These are phyloP conservation scores for Petrocephalus microphthalmus DNA, from an alignment of 2,113 vertebrate species.

Conservation along the genomic window DNA sequence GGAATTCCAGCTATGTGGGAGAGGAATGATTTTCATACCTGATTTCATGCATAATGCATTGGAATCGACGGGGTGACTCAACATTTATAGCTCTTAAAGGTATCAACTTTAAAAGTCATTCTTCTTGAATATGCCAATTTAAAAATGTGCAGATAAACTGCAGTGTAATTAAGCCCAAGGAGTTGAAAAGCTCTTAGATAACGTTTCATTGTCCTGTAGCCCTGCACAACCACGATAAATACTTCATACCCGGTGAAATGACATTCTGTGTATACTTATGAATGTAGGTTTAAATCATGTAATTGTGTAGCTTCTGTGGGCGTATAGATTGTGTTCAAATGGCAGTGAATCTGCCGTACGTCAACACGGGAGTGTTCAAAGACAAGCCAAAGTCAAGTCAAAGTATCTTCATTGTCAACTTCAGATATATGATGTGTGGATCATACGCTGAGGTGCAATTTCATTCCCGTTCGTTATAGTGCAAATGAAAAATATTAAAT, in stretches of 20 bases:
- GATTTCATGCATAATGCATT: conserved; percentile 16
- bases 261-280: neutral
- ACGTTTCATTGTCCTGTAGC: neutral
- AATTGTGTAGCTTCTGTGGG: neutral
- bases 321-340: neutral
- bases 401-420: neutral
- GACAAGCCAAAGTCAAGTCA: neutral
- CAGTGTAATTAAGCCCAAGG: neutral
- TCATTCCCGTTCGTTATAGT: neutral
- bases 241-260: neutral
- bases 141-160: neutral
- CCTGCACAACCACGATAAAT: neutral
- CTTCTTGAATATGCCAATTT: neutral
- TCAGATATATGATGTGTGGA: neutral
- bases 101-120: conserved; percentile 7
- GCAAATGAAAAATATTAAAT: neutral
- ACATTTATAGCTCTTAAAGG: neutral
- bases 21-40: conserved; percentile 5
- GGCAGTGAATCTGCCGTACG: neutral
- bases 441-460: neutral
- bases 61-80: conserved; percentile 12
- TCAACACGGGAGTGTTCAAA: neutral
- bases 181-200: conserved; percentile 3
- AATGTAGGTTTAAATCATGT: neutral
- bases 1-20: conserved; percentile 14